These are phyloP conservation scores for Cetonia aurata DNA, from an alignment of 2,888 invertebrate species.

Conservation along the genomic window DNA sequence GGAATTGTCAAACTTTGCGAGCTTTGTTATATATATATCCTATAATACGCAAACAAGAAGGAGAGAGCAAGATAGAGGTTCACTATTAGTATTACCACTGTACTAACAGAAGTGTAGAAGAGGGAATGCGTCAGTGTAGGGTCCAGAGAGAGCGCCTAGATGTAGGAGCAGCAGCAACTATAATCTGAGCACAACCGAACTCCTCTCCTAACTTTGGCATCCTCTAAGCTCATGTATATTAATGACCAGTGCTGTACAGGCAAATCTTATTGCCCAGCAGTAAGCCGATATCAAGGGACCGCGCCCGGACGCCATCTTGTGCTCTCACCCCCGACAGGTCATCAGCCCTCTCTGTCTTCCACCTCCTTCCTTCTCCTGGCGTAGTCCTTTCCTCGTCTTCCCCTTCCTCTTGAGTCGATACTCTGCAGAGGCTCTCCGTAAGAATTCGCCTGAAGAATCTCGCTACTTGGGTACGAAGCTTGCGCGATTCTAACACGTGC, in stretches of 20 bases:
- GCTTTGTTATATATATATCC: slow-evolving; percentile 37
- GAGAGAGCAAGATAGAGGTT: slow-evolving; percentile 10
- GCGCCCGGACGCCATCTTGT: slow-evolving; percentile 65
- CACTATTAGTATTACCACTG: slow-evolving; percentile 16
- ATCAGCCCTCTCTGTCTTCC: slow-evolving; percentile 55
- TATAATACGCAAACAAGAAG: slow-evolving; percentile 52
- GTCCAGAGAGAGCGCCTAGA: slow-evolving; percentile 26
- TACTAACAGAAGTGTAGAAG: slow-evolving; percentile 23
- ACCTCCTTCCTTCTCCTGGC: slow-evolving; percentile 46
- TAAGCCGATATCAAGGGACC: slow-evolving; percentile 66
- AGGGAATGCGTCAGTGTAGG: slow-evolving; percentile 21
- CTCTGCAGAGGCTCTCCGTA: slow-evolving; percentile 63
- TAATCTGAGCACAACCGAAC: slow-evolving; percentile 56
- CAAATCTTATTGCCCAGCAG: slow-evolving; percentile 66
- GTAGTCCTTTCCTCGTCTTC: slow-evolving; percentile 52
- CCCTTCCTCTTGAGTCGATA: slow-evolving; percentile 65
- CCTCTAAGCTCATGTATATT: slow-evolving; percentile 65
- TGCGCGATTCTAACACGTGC: slow-evolving; percentile 30
- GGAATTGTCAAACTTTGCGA: slow-evolving; percentile 42
- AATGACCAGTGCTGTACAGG: slow-evolving; percentile 65
- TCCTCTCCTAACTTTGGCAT: slow-evolving; percentile 50
- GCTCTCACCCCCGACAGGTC: slow-evolving; percentile 56
- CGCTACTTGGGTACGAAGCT: slow-evolving; percentile 52
- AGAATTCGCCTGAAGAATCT: slow-evolving; percentile 64
- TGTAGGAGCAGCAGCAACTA: slow-evolving; percentile 44